Evolutionary conservation across 2,888 invertebrate genomes (phyloP), one percentile per base, ranked within the genome.

Genomic region (Cecidostiba fungosa): DNA sequence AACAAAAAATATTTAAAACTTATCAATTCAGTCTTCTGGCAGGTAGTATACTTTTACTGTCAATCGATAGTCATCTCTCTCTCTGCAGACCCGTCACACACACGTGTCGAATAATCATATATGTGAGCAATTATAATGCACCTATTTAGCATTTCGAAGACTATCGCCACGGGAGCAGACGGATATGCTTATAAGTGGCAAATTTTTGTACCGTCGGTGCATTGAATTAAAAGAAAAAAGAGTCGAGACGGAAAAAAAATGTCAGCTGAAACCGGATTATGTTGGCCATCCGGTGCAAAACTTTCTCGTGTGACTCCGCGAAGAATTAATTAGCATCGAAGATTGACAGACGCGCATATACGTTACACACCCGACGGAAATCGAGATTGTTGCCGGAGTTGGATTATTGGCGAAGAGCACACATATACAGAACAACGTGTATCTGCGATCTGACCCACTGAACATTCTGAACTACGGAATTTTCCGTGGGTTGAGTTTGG

Each of bases 271-370:
- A 89, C 89, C 90, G 89, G 90, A 90, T 90, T 87, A 87, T 69
- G 26, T 88, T 90, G 89, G 88, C 89, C 88, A 82, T 84, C 73
- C 87, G 88, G 87, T 86, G 87, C 87, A 87, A n/a, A 87, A 87
- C 88, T 89, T 89, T 88, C 89, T 88, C 89, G 76, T 88, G 88
- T 81, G 88, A 88, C 89, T 88, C 88, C 79, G 84, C 86, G 77
- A 88, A 88, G 88, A 85, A 89, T 89, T 88, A 89, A 89, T 89
- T 89, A 89, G 87, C 89, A 86, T 85, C 80, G 82, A 36, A 80
- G 88, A 89, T 88, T 86, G 87, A 74, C 54, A 90, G 88, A 88
- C 87, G 78, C 81, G n/a, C n/a, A n/a, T n/a, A 79, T 80, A 72
- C 59, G 23, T 70, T 79, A 79, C 47, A 47, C 23, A 14, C 50